Evolutionary conservation across 2,888 invertebrate genomes (phyloP).

Genomic region (Theristus sp.): DNA sequence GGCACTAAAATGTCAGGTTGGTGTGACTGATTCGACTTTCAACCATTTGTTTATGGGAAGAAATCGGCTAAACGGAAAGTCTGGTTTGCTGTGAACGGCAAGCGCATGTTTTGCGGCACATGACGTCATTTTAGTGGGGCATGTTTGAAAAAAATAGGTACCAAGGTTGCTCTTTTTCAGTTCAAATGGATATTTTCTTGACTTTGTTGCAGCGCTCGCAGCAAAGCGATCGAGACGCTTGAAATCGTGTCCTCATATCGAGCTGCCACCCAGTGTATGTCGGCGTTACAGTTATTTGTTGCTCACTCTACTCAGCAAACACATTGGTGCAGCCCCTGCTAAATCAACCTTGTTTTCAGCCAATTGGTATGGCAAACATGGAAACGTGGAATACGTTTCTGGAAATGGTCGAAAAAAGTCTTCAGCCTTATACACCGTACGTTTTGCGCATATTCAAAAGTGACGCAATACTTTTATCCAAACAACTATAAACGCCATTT

Average conservation of each 20-base stretch:
- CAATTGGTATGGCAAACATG: conserved; percentile 22
- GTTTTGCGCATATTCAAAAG: too few relatives aligned
- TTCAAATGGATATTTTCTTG: not conserved
- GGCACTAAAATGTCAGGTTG: too few relatives aligned
- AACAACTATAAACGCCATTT: too few relatives aligned
- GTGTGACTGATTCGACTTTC: too few relatives aligned
- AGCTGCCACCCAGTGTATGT: not conserved
- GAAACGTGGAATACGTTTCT: conserved; percentile 25
- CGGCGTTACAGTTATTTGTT: not conserved
- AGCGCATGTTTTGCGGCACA: too few relatives aligned
- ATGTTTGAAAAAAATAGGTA: too few relatives aligned
- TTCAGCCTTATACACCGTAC: not conserved
- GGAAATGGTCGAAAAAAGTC: conserved; percentile 16
- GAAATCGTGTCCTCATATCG: not conserved
- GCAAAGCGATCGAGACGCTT: not conserved
- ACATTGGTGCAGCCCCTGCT: not conserved
- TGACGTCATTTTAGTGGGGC: too few relatives aligned
- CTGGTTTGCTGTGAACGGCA: too few relatives aligned
- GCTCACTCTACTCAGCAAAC: not conserved
- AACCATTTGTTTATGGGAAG: too few relatives aligned
- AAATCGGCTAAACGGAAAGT: too few relatives aligned
- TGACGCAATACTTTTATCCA: too few relatives aligned
- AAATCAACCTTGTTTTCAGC: conserved; percentile 13
- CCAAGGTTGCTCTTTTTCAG: not conserved
- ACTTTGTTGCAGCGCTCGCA: not conserved